Percentiles rank a stretch among this genome's conserved stretches.
These are phyloP conservation scores for Esox lucius DNA, from an alignment of 2,797 vertebrate species.

Conservation along the genomic window DNA sequence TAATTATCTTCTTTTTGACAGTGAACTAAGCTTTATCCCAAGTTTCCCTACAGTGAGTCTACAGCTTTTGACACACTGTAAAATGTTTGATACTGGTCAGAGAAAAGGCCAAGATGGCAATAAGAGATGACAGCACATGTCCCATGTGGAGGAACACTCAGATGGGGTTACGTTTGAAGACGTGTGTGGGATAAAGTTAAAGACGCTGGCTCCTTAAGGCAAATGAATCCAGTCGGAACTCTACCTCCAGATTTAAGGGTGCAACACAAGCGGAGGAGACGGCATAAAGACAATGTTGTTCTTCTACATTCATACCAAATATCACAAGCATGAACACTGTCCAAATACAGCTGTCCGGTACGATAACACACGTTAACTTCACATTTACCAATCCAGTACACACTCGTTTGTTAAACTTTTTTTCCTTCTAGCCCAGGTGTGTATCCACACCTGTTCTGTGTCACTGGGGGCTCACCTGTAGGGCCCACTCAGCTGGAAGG, in stretches of 20 bases:
- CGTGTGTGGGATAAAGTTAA: constrained; percentile 19
- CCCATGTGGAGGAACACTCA: constrained; percentile 50
- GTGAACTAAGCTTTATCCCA: constrained; percentile 7
- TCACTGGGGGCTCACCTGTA: constrained; percentile 39
- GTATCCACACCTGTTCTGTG: constrained; percentile 36
- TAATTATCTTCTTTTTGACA: constrained; percentile 21
- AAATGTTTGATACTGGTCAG: constrained; percentile 24
- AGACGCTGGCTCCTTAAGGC: constrained; percentile 33
- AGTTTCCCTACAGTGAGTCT: constrained; percentile 21
- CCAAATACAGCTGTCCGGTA: constrained; percentile 73
- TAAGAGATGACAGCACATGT: constrained; percentile 25
- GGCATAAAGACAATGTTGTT: constrained; percentile 36
- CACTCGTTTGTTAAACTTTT: too few relatives aligned
- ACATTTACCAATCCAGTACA: constrained; percentile 7
- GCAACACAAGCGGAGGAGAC: constrained; percentile 17
- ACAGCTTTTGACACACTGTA: constrained; percentile 26
- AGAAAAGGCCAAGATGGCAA: constrained; percentile 12
- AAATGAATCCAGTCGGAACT: constrained; percentile 43
- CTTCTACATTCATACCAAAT: constrained; percentile 38
- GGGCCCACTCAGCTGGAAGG: not conserved
- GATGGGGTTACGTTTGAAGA: constrained; percentile 36
- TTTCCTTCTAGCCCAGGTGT: constrained; percentile 2
- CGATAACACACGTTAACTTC: constrained; percentile 24
- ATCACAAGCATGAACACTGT: constrained; percentile 66
- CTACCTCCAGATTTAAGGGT: constrained; percentile 6